These are phyloP conservation scores for Lithophane ornitopus DNA, from an alignment of 2,888 invertebrate genomes.

Conservation along the genomic window DNA sequence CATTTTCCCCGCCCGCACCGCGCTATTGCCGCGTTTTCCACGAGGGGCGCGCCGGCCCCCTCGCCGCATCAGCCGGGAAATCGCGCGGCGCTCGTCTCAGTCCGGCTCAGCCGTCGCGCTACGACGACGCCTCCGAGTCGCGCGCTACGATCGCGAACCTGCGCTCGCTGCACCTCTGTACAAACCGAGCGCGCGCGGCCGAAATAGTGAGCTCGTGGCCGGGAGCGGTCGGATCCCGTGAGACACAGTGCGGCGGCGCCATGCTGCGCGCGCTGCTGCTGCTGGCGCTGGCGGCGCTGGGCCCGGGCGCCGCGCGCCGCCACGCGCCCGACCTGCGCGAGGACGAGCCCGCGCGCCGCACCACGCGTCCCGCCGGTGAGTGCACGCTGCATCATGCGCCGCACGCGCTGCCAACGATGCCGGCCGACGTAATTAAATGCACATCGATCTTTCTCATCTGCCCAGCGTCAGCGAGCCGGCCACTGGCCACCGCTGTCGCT, in stretches of 20 bases:
- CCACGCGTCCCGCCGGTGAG: conserved; percentile 93
- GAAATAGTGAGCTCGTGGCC: conserved; percentile 89
- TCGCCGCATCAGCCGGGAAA: conserved; percentile 87
- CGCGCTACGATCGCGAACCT: conserved; percentile 81
- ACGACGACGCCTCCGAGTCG: conserved; percentile 84
- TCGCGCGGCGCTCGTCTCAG: conserved; percentile 87
- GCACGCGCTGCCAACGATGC: conserved; percentile 74
- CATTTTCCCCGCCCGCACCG: conserved; percentile 88
- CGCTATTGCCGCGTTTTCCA: conserved; percentile 86
- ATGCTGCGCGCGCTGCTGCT: conserved; percentile 81
- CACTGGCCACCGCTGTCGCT: conserved; percentile 42
- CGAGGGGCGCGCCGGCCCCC: conserved; percentile 87
- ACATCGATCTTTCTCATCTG: conserved; percentile 69
- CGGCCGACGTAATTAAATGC: conserved; percentile 75
- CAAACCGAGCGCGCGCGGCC: conserved; percentile 81
- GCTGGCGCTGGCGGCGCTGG: conserved; percentile 82
- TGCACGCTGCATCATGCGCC: conserved; percentile 65
- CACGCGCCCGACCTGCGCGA: conserved; percentile 92
- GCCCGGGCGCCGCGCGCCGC: conserved; percentile 86
- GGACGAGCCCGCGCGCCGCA: conserved; percentile 92
- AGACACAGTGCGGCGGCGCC: conserved; percentile 76
- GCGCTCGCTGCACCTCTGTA: conserved; percentile 77
- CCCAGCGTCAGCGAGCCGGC: conserved; percentile 52
- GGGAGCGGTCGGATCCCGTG: conserved; percentile 79
- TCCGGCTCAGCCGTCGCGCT: conserved; percentile 87